phyloP scores from a whole-genome alignment of 2,888 invertebrate genomes.

The Epinotia ramella region DNA sequence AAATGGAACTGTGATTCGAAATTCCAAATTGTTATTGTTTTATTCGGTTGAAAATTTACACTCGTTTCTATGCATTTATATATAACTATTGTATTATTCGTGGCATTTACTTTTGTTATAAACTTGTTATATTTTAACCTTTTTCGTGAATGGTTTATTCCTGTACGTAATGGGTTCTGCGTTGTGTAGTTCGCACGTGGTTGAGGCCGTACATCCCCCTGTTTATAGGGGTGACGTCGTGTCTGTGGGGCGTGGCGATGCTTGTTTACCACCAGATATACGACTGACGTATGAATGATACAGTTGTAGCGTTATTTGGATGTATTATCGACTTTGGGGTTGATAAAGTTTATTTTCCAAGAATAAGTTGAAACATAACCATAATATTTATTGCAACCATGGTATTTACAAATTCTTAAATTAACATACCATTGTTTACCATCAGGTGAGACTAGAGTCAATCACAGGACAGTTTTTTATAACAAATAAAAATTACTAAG shows the following conservation, averaged over 20 bases:
- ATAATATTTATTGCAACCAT: too few species aligned
- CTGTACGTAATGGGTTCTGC: constrained; percentile 57
- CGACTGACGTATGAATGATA: constrained; percentile 58
- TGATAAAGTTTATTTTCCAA: not conserved
- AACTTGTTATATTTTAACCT: constrained; percentile 50
- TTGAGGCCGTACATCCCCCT: constrained; percentile 89
- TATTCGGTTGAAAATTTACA: constrained; percentile 28
- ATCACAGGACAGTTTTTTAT: too few species aligned
- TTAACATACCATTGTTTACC: too few species aligned
- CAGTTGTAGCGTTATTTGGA: constrained; percentile 38
- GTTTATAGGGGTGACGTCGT: constrained; percentile 95
- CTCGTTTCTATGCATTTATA: constrained; percentile 56
- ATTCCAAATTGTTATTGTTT: constrained; percentile 51
- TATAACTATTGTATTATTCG: constrained; percentile 71
- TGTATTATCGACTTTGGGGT: not conserved
- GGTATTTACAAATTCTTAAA: too few species aligned
- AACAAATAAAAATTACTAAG: too few species aligned
- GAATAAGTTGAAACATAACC: too few species aligned
- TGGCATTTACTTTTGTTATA: constrained; percentile 70
- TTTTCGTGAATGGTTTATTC: constrained; percentile 50
- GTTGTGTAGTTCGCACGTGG: constrained; percentile 84
- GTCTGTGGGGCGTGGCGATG: constrained; percentile 91
- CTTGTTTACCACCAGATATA: constrained; percentile 78
- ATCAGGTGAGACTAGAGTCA: too few species aligned
- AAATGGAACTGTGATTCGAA: constrained; percentile 78